Base-by-base conservation (phyloP, 2,888 invertebrate species). In the Tetropium fuscum region DNA sequence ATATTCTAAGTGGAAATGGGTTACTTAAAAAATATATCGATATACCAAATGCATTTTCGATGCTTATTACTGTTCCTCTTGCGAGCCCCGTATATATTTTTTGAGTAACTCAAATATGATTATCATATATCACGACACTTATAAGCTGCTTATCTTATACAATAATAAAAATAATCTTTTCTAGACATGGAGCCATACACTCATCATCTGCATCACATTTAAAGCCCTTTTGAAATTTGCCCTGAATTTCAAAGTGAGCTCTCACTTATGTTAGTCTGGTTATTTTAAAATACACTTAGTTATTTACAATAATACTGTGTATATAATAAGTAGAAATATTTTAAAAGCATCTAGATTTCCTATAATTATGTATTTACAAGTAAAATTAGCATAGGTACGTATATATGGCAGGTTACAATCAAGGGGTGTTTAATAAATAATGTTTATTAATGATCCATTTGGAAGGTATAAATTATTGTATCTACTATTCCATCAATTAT, bases 121-220 rank as follows among this genome's bases (percentile, higher is more conserved):
- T 72, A 73, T 74, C 75, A 75, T 75, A 71, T 78, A 80, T 79
- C 78, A 80, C 79, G 78, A 80, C 80, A 80, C 70, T 78, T 77
- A 80, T 74, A 80, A 80, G 80, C 80, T 79, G 75, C 75, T 74
- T 78, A 77, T 71, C 69, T 74, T 74, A 72, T 72, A 67, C 73
- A 72, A 77, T 78, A 77, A 74, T 73, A 79, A 79, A 78, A 78
- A 78, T 78, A 79, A 74, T 75, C 69, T 76, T 73, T 73, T 70
- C 76, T 78, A 74, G 72, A 76, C 74, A 75, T 72, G 68, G 71
- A 74, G 70, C 69, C 66, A 58, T 66, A 68, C 66, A 68, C 63
- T 66, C 71, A 69, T 71, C 66, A 60, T 66, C 54, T 66, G 71
- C 72, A 72, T 70, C 69, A 72, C 69, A 68, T 66, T 62, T 60